phyloP scores from a whole-genome alignment of 53 echinoderm and acorn worm species.

The Paracentrotus lividus region DNA sequence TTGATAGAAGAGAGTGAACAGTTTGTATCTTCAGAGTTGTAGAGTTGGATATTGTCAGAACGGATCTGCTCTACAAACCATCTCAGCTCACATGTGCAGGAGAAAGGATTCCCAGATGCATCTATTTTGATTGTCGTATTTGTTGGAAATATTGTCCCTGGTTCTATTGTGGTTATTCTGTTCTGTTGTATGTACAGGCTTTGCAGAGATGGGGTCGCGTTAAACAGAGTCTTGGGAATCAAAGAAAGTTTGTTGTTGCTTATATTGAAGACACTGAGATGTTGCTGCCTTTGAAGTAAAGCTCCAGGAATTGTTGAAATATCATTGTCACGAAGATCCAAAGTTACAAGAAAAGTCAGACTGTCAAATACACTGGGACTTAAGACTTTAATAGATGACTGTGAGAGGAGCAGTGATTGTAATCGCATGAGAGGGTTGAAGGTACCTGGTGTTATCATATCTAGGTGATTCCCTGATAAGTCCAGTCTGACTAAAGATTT shows the following conservation, averaged over 20 bases:
- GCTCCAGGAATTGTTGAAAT: not conserved
- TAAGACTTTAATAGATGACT: not conserved
- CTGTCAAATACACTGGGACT: not conserved
- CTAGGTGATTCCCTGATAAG: slow-evolving; percentile 4
- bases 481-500: not conserved
- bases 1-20: slow-evolving; percentile 39
- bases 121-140: not conserved
- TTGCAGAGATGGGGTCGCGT: not conserved
- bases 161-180: not conserved
- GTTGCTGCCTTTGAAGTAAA: not conserved
- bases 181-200: not conserved
- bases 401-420: not conserved
- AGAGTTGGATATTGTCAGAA: not conserved
- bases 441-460: not conserved
- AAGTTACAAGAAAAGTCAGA: not conserved
- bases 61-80: slow-evolving; percentile 12
- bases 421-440: not conserved
- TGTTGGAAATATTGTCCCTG: not conserved
- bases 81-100: slow-evolving; percentile 4
- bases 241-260: not conserved
- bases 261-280: not conserved
- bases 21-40: not conserved
- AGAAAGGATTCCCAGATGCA: slow-evolving; percentile 27
- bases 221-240: slow-evolving; percentile 5
- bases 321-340: slow-evolving; percentile 9